Conservation (phyloP, 2,113 vertebrate species). For the Istiophorus platypterus region DNA sequence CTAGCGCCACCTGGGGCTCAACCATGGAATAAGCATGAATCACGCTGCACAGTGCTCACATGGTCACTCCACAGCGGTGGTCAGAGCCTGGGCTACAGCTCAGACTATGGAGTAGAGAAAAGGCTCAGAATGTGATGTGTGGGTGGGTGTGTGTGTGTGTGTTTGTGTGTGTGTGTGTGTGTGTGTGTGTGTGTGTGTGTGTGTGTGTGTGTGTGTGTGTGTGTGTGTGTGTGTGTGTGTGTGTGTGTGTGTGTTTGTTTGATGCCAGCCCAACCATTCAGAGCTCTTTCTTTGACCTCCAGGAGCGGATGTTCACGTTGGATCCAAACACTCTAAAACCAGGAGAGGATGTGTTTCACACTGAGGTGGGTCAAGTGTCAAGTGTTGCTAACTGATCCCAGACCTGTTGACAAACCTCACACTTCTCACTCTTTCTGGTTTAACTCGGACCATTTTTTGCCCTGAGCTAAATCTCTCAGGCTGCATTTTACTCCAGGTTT, state of each 20-base stretch:
- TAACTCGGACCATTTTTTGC: not conserved
- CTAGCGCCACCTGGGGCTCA: too few relatives aligned
- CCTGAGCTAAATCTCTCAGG: not conserved
- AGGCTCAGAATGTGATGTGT: too few relatives aligned
- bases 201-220: not conserved
- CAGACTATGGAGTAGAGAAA: too few relatives aligned
- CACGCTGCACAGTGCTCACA: too few relatives aligned
- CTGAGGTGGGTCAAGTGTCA: constrained; percentile 17
- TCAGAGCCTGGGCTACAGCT: too few relatives aligned
- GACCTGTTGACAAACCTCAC: too few relatives aligned
- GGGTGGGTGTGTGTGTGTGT: not conserved
- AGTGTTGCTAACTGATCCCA: too few relatives aligned
- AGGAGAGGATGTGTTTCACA: constrained; percentile 18
- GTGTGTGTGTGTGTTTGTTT: not conserved
- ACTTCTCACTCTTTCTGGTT: not conserved
- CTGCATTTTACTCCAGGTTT: not conserved
- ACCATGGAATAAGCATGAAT: too few relatives aligned
- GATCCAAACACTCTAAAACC: not conserved
- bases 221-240: not conserved
- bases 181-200: not conserved
- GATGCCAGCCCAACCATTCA: constrained; percentile 1
- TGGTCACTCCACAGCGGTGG: too few relatives aligned
- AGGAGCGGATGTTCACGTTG: not conserved
- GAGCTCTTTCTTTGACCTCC: not conserved
- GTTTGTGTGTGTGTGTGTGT: not conserved